phyloP scores from a whole-genome alignment of 2,797 vertebrate genomes.

The Prunella strophiata region DNA sequence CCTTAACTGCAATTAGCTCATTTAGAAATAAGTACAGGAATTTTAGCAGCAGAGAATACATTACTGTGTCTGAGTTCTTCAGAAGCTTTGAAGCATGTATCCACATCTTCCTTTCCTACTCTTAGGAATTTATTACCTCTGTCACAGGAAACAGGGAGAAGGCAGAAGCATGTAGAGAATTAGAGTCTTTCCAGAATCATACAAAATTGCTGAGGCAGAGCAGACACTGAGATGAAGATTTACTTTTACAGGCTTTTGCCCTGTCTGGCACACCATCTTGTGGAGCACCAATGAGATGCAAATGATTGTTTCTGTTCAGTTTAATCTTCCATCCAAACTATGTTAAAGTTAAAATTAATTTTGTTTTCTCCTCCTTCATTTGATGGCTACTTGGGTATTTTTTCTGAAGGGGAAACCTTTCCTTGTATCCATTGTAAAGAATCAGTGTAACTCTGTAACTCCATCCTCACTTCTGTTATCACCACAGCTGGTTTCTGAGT shows the following conservation, averaged over 20 bases:
- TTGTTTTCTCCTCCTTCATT: background rate
- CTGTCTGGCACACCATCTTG: background rate
- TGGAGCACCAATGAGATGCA: background rate
- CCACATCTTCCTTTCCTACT: background rate
- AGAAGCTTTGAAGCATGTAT: background rate
- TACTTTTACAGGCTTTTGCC: background rate
- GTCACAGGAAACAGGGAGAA: background rate
- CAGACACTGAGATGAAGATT: background rate
- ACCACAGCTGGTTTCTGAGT: background rate
- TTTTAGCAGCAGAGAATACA: background rate
- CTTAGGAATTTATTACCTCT: background rate
- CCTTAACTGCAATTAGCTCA: background rate
- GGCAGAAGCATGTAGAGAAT: background rate
- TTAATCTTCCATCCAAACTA: background rate
- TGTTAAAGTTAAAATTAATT: background rate
- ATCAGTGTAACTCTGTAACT: background rate
- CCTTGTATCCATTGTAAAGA: background rate
- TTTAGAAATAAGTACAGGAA: background rate
- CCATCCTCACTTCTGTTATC: background rate
- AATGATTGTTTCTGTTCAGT: background rate
- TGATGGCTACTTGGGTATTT: background rate
- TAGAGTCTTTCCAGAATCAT: background rate
- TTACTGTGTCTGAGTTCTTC: background rate
- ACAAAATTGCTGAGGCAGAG: background rate
- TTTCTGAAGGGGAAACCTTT: background rate